A percentile compares a stretch with the other conserved stretches of the same genome.
Conservation (phyloP, 2,113 vertebrate genomes). For the Azemiops feae region DNA sequence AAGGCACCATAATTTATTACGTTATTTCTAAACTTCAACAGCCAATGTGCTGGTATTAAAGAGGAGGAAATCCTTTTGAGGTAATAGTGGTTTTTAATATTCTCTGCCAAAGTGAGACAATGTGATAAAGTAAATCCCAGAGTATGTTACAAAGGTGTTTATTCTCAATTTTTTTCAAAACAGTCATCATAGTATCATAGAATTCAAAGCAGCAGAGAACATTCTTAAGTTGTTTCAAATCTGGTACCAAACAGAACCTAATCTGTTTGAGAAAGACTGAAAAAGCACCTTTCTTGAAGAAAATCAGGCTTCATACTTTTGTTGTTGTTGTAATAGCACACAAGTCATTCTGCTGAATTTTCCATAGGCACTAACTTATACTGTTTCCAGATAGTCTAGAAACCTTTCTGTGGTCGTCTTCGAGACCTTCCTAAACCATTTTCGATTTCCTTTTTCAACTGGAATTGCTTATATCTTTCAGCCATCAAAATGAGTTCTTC, state of each 20-base stretch:
- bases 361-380: background rate
- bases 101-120: constrained; percentile 35
- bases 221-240: background rate
- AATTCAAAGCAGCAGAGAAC: background rate
- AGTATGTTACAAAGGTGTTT: background rate
- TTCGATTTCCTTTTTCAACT: constrained; percentile 73
- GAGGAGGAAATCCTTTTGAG: background rate
- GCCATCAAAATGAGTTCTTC: constrained; percentile 85
- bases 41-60: background rate
- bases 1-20: background rate
- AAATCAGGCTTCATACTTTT: background rate
- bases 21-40: background rate
- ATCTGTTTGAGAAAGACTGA: background rate
- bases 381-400: constrained; percentile 11
- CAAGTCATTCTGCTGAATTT: background rate
- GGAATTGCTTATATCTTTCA: constrained; percentile 81
- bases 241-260: background rate
- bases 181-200: background rate
- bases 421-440: constrained; percentile 60
- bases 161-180: background rate
- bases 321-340: background rate
- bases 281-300: background rate
- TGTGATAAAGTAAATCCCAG: background rate
- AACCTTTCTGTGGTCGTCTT: constrained; percentile 46
- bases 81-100: background rate